Percentiles rank a stretch among this genome's conserved stretches.
These are phyloP conservation scores for Nomada fabriciana DNA, from an alignment of 2,888 invertebrate genomes.

Conservation along the genomic window DNA sequence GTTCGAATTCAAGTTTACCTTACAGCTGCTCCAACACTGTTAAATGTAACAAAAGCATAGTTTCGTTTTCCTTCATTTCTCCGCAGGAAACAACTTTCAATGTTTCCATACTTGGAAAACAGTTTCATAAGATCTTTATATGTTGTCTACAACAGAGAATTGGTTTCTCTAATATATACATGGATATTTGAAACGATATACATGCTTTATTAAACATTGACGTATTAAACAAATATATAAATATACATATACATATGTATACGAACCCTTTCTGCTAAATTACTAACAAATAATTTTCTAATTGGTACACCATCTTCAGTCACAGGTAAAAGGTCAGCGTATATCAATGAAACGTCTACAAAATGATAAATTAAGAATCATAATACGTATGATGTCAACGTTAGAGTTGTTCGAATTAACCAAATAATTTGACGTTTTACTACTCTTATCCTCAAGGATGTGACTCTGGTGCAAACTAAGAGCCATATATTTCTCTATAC, in stretches of 20 bases:
- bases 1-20: constrained; percentile 82
- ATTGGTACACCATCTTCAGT: constrained; percentile 87
- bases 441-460: constrained; percentile 13
- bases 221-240: not conserved
- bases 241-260: constrained; percentile 3
- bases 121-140: constrained; percentile 85
- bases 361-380: not conserved
- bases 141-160: constrained; percentile 84
- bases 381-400: not conserved
- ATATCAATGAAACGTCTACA: constrained; percentile 8
- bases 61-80: constrained; percentile 85
- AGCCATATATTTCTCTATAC: constrained; percentile 3
- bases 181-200: not conserved
- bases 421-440: constrained; percentile 12
- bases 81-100: constrained; percentile 86
- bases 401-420: not conserved
- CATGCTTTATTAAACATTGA: no score
- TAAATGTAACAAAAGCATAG: constrained; percentile 87
- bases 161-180: not conserved
- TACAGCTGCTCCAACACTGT: constrained; percentile 85
- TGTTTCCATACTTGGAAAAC: constrained; percentile 87
- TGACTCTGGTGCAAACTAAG: not conserved
- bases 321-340: not conserved
- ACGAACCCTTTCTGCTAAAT: constrained; percentile 86
- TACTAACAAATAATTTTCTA: constrained; percentile 86